Conservation (phyloP, 2,888 invertebrate species). For the Thera obeliscata region DNA sequence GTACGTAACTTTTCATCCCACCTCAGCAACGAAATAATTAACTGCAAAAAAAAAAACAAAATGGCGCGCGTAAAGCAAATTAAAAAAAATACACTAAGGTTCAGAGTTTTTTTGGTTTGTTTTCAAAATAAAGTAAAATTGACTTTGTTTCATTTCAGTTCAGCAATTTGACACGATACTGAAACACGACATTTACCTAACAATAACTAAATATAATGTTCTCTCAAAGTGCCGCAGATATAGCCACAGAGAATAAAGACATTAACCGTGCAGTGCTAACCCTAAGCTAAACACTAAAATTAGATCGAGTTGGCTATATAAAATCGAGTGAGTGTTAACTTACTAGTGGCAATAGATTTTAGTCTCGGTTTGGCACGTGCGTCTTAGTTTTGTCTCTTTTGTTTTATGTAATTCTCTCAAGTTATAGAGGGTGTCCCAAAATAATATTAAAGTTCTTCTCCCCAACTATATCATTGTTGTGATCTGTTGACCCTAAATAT, state of each 20-base stretch:
- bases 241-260: constrained; percentile 61
- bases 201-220: not conserved
- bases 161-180: constrained; percentile 9
- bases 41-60: too few species aligned
- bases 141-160: not conserved
- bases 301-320: constrained; percentile 11
- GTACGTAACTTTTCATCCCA: too few species aligned
- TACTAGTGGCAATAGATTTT: constrained; percentile 12
- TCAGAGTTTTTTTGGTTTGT: too few species aligned
- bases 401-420: not conserved
- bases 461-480: too few species aligned
- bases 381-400: constrained; percentile 17
- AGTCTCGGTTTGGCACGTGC: constrained; percentile 24
- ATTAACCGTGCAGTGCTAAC: constrained; percentile 51
- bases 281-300: constrained; percentile 18
- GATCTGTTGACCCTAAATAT: too few species aligned
- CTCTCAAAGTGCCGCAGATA: not conserved
- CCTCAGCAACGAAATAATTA: too few species aligned
- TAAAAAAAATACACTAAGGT: too few species aligned
- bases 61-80: too few species aligned
- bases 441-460: not conserved
- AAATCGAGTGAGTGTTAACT: not conserved
- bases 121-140: too few species aligned
- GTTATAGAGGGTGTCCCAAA: constrained; percentile 1
- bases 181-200: constrained; percentile 18